Conservation (phyloP, 30 jellyfish, hydroid and myxozoan genomes). For the Hydractinia symbiolongicarpus region DNA sequence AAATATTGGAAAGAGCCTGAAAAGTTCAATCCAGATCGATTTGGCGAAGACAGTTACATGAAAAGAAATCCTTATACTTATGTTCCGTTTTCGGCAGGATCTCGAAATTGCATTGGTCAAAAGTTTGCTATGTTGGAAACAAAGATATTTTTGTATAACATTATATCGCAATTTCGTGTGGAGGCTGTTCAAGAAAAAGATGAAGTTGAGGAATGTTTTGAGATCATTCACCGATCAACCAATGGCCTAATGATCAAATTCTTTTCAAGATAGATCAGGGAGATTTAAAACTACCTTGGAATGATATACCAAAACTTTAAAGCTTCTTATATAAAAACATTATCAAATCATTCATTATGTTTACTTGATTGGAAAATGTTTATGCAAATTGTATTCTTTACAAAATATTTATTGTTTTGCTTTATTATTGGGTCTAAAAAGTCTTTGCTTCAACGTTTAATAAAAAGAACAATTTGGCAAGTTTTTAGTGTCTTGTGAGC, state of each 20-base stretch:
- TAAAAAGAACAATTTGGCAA: too few species aligned
- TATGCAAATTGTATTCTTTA: too few species aligned
- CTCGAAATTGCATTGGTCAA: slow-evolving; percentile 85
- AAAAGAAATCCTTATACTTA: slow-evolving; percentile 35
- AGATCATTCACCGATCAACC: slow-evolving; percentile 25
- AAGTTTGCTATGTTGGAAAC: slow-evolving; percentile 58
- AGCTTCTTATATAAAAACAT: too few species aligned
- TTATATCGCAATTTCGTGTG: slow-evolving; percentile 13
- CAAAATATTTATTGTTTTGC: too few species aligned
- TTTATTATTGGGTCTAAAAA: too few species aligned
- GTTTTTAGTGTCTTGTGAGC: too few species aligned
- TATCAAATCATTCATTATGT: too few species aligned
- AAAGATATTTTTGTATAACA: neutral
- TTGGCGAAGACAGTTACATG: slow-evolving; percentile 46
- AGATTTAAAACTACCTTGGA: too few species aligned
- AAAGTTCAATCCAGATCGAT: slow-evolving; percentile 67
- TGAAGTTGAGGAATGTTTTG: slow-evolving; percentile 8
- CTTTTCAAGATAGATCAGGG: neutral
- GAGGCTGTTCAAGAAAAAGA: slow-evolving; percentile 14
- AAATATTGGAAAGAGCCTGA: slow-evolving; percentile 76
- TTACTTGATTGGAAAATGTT: too few species aligned
- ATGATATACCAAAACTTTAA: too few species aligned
- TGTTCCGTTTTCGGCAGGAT: slow-evolving; percentile 91
- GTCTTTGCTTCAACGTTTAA: too few species aligned
- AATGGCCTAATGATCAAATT: slow-evolving; percentile 25